Evolutionary conservation across 2,888 invertebrate genomes (phyloP), one percentile per base, ranked within the genome.

Genomic region (Diaphora mendica): DNA sequence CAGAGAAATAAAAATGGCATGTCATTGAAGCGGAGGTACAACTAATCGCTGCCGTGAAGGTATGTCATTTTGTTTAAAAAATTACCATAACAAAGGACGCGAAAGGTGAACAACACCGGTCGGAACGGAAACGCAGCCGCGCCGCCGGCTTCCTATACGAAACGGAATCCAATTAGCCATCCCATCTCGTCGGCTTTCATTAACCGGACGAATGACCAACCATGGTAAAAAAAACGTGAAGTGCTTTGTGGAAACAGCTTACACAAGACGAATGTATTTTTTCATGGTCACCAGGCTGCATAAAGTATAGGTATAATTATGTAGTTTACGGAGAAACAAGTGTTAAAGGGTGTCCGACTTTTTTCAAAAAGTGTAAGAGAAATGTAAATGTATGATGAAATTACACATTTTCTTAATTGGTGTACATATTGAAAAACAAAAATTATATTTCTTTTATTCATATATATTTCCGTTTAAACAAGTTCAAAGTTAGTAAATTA

Each of bases 161-260:
- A 93, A 91, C 91, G 89, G 91, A 91, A 92, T 93, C 93, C 94
- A 94, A 94, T 94, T 94, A 94, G 90, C 90, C 87, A 88, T 89
- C 89, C 88, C 91, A 92, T 91, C 91, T 91, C 90, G 87, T 83
- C 86, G 86, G 89, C 89, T 91, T 92, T 92, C 91, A 93, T 92
- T 92, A 91, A 89, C 87, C 85, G 88, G 82, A 87, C 90, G 88
- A 90, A 90, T 90, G 88, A 89, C 86, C 89, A 87, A 89, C 89
- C 89, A 87, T 86, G 86, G 86, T 88, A 85, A 88, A 89, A 88
- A 88, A 89, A 87, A 84, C 84, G 86, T 84, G 81, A 86, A 85
- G 81, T 85, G 86, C 77, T 74, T 74, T 76, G 78, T 77, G 85
- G 90, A 91, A 90, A 90, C 86, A 82, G 89, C 89, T 90, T 88